A percentile compares a stretch with the other conserved stretches of the same genome.
These are phyloP conservation scores for Sinohyriopsis cumingii DNA, from an alignment of 2,888 invertebrate genomes.

Conservation along the genomic window DNA sequence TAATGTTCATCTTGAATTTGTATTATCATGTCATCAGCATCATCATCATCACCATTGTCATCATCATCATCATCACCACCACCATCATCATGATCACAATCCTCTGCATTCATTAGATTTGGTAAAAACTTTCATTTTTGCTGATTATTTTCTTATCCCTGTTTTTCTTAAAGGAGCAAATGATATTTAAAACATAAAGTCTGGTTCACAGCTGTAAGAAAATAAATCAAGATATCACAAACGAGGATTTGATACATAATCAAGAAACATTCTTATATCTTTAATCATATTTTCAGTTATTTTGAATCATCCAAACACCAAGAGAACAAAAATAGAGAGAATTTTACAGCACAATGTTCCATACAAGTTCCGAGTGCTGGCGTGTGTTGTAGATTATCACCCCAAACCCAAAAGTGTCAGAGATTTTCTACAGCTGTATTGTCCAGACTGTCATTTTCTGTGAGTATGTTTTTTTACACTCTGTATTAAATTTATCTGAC, in stretches of 20 bases:
- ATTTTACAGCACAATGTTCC: slow-evolving; percentile 41
- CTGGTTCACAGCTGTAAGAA: too few relatives aligned
- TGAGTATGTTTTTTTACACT: slow-evolving; percentile 25
- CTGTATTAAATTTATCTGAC: too few relatives aligned
- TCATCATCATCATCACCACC: slow-evolving; percentile 16
- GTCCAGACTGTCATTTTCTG: slow-evolving; percentile 46
- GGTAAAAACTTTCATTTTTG: too few relatives aligned
- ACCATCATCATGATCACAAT: slow-evolving; percentile 1
- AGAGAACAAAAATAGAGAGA: slow-evolving; percentile 30
- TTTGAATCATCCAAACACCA: slow-evolving; percentile 42
- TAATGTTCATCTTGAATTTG: too few relatives aligned
- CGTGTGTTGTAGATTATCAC: slow-evolving; percentile 39
- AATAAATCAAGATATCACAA: too few relatives aligned
- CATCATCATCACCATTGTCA: slow-evolving; percentile 13
- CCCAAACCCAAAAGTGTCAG: slow-evolving; percentile 27
- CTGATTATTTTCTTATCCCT: too few relatives aligned
- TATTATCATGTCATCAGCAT: slow-evolving; percentile 4
- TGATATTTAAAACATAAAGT: too few relatives aligned
- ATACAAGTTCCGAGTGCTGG: slow-evolving; percentile 47
- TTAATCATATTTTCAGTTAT: slow-evolving; percentile 36
- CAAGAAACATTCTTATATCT: not conserved
- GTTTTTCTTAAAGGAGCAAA: too few relatives aligned
- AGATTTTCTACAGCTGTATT: slow-evolving; percentile 41
- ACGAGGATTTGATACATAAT: too few relatives aligned
- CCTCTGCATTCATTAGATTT: too few relatives aligned